These are phyloP conservation scores for Myotis myotis DNA, from an alignment of 2,797 vertebrate genomes.

Conservation along the genomic window DNA sequence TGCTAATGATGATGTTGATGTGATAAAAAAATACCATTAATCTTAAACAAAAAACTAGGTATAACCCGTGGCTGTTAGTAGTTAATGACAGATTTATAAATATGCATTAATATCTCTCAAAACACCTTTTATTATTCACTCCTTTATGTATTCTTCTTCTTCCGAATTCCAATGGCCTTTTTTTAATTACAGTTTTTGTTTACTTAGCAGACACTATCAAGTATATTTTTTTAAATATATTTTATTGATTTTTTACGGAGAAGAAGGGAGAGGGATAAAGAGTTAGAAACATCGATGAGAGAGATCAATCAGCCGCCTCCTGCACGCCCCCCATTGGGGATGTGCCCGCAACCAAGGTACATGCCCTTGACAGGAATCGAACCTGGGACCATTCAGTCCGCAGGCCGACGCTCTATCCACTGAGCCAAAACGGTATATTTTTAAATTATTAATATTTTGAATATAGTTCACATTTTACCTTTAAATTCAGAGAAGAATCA, in stretches of 20 bases:
- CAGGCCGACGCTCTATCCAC: no score
- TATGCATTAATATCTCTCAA: not conserved
- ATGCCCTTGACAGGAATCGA: no score
- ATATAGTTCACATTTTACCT: not conserved
- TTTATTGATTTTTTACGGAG: no score
- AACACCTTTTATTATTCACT: slow-evolving; percentile 34
- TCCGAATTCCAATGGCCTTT: not conserved
- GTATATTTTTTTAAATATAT: not conserved
- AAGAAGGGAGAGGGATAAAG: no score
- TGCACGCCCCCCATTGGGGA: no score
- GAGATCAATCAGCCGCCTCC: no score
- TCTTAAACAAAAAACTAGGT: slow-evolving; percentile 40
- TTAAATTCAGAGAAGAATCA: slow-evolving; percentile 19
- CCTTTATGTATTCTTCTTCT: not conserved
- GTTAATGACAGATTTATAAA: not conserved
- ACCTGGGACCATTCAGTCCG: no score
- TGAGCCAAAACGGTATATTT: not conserved
- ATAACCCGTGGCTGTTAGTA: not conserved
- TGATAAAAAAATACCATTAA: slow-evolving; percentile 35
- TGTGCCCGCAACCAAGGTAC: no score
- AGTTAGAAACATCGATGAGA: no score
- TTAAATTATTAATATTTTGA: slow-evolving; percentile 23
- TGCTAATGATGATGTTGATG: slow-evolving; percentile 8
- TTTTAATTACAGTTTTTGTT: slow-evolving; percentile 30
- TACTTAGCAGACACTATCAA: not conserved